Conservation (phyloP, 2,888 invertebrate species). For the Pogonocherus hispidulus region DNA sequence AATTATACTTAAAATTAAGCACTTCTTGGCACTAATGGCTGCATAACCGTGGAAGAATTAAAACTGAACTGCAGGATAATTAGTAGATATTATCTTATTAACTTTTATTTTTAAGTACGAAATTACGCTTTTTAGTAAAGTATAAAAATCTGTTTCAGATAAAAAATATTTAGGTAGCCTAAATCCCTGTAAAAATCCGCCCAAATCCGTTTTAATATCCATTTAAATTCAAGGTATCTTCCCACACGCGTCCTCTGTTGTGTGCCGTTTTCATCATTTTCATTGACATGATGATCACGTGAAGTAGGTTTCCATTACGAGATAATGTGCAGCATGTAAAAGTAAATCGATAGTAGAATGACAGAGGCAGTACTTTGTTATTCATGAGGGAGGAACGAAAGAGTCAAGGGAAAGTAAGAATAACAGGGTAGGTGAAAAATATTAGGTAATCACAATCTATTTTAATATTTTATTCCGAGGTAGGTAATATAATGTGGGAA, state of each 20-base stretch:
- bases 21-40: no score
- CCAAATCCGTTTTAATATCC: slow-evolving; percentile 20
- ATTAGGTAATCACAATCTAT: no score
- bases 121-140: no score
- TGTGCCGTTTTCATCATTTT: slow-evolving; percentile 44
- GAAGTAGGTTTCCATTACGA: slow-evolving; percentile 55
- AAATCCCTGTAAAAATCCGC: slow-evolving; percentile 15
- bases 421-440: slow-evolving; percentile 18
- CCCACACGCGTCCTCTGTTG: slow-evolving; percentile 30
- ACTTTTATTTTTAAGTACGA: no score
- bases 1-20: no score
- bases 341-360: slow-evolving; percentile 51
- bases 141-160: not conserved
- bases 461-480: no score
- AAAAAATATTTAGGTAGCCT: slow-evolving; percentile 18
- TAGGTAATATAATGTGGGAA: no score
- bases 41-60: no score
- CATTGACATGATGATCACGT: slow-evolving; percentile 56
- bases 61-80: no score
- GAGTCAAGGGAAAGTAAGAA: slow-evolving; percentile 38
- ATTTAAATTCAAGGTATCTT: slow-evolving; percentile 31
- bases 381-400: slow-evolving; percentile 48
- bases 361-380: slow-evolving; percentile 46
- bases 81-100: no score
- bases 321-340: slow-evolving; percentile 50